These are phyloP conservation scores for Ursus arctos DNA, from an alignment of 2,113 vertebrate genomes.

Conservation along the genomic window DNA sequence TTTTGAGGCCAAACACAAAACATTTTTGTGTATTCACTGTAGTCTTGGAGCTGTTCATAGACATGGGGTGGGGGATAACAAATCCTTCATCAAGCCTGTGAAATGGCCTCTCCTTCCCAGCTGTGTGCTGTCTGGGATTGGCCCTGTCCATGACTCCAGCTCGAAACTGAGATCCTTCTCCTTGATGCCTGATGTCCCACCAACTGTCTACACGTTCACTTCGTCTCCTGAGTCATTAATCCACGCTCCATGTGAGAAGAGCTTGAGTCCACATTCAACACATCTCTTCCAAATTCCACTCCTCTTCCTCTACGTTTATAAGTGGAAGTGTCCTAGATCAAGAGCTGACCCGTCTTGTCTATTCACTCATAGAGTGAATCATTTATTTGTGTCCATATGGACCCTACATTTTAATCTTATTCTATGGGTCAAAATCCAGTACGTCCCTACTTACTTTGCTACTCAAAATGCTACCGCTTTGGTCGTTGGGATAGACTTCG, in stretches of 20 bases:
- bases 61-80: fast-evolving
- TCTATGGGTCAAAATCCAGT: not conserved
- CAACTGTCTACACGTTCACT: fast-evolving
- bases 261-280: fast-evolving
- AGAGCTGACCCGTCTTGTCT: not conserved
- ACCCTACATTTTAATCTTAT: not conserved
- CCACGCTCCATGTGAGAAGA: too few relatives aligned
- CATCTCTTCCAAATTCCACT: not conserved
- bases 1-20: not conserved
- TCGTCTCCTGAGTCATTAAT: too few relatives aligned
- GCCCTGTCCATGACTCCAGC: fast-evolving
- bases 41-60: not conserved
- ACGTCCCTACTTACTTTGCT: not conserved
- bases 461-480: not conserved
- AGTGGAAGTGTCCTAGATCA: not conserved
- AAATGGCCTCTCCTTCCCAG: not conserved
- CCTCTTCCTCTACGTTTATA: not conserved
- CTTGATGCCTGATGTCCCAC: too few relatives aligned
- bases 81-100: not conserved
- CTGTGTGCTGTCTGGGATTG: too few relatives aligned
- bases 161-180: not conserved
- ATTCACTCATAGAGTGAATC: too few relatives aligned
- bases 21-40: fast-evolving
- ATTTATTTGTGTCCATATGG: too few relatives aligned
- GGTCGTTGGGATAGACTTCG: not conserved